Evolutionary conservation across 2,113 vertebrate genomes (phyloP).

Genomic region (Crocuta crocuta): DNA sequence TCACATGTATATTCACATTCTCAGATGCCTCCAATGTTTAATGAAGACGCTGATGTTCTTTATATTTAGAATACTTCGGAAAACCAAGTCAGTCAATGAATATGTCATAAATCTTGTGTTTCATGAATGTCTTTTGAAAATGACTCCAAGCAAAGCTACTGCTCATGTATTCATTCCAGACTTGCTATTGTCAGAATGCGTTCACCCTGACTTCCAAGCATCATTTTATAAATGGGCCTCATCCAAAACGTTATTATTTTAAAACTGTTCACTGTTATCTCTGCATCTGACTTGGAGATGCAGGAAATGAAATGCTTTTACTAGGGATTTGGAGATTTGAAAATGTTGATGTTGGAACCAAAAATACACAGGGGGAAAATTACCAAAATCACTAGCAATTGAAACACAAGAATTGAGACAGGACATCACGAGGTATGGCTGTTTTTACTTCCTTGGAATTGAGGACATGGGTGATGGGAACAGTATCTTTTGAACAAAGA

Average conservation of each 20-base stretch:
- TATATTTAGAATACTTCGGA: neutral
- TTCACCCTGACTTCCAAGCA: neutral
- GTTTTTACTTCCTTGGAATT: neutral
- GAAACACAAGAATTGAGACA: neutral
- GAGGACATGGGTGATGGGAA: neutral
- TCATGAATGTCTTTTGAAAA: neutral
- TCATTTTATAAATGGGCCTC: neutral
- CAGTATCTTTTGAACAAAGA: neutral
- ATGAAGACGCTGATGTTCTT: neutral
- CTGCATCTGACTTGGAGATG: neutral
- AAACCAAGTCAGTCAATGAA: neutral
- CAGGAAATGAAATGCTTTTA: neutral
- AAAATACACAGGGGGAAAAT: neutral
- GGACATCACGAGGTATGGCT: rapidly evolving
- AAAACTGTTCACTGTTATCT: neutral
- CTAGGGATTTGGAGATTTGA: neutral
- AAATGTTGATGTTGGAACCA: neutral
- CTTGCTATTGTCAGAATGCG: neutral
- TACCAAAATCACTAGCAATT: neutral
- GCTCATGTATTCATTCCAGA: neutral
- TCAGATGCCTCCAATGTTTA: neutral
- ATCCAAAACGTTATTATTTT: neutral
- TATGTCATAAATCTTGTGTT: neutral
- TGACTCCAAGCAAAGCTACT: neutral
- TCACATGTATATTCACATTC: neutral